These are phyloP conservation scores for Entomobrya proxima DNA, from an alignment of 2,888 invertebrate genomes.

Conservation along the genomic window DNA sequence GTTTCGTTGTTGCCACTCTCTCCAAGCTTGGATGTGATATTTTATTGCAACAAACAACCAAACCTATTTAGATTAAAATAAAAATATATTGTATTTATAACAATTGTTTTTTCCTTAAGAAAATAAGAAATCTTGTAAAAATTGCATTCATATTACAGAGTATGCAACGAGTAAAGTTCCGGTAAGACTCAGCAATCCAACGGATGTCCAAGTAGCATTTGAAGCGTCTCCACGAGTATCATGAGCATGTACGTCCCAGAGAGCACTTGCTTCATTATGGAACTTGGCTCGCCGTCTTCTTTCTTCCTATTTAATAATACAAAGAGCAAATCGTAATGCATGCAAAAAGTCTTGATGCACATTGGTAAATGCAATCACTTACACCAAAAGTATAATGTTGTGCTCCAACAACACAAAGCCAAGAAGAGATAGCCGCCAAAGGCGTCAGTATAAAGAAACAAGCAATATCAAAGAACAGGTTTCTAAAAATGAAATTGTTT, in stretches of 20 bases:
- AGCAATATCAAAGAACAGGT: slow-evolving; percentile 78
- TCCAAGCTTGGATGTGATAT: slow-evolving; percentile 74
- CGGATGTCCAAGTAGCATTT: slow-evolving; percentile 74
- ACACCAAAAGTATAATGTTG: slow-evolving; percentile 72
- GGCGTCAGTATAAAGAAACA: slow-evolving; percentile 78
- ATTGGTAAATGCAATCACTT: neutral
- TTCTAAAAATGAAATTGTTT: slow-evolving; percentile 63
- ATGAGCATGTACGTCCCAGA: slow-evolving; percentile 7
- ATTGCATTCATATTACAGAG: slow-evolving; percentile 56
- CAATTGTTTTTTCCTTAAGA: neutral
- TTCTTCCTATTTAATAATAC: slow-evolving; percentile 38
- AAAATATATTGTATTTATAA: no score
- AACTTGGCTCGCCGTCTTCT: slow-evolving; percentile 10
- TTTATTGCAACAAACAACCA: slow-evolving; percentile 74
- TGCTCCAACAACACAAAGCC: slow-evolving; percentile 77
- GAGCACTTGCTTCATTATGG: neutral
- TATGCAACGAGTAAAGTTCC: slow-evolving; percentile 74
- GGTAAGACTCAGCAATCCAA: slow-evolving; percentile 74
- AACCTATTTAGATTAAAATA: slow-evolving; percentile 41
- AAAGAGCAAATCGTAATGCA: neutral
- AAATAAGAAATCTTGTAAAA: neutral
- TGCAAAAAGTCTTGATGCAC: neutral
- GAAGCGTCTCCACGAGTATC: slow-evolving; percentile 54
- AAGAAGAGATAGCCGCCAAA: slow-evolving; percentile 77
- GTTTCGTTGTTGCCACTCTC: slow-evolving; percentile 74